A percentile compares a stretch with the other conserved stretches of the same genome.
phyloP scores from a whole-genome alignment of 2,113 vertebrate species.

The Bathybates hornii region DNA sequence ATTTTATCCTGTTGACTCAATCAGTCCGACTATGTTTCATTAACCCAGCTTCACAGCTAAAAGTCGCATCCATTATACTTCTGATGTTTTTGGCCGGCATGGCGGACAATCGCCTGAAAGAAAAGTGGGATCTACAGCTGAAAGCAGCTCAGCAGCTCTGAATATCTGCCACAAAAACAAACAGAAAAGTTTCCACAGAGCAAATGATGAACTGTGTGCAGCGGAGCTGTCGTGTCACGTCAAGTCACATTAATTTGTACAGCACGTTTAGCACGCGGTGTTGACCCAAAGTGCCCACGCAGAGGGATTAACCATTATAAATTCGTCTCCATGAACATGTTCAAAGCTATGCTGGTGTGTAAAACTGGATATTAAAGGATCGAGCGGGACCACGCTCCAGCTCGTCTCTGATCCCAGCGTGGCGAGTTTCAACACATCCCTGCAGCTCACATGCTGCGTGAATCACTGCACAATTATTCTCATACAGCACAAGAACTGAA shows the following conservation, averaged over 20 bases:
- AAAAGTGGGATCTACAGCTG: background rate
- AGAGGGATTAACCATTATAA: background rate
- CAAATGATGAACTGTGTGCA: background rate
- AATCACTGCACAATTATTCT: constrained; percentile 35
- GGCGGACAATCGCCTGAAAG: fast-evolving
- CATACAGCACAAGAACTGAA: constrained; percentile 26
- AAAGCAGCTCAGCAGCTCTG: background rate
- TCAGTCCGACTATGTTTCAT: background rate
- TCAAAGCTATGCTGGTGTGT: background rate
- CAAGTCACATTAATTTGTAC: background rate
- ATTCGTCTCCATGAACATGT: background rate
- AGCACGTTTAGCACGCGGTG: fast-evolving
- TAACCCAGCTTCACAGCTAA: background rate
- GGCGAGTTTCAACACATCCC: constrained; percentile 38
- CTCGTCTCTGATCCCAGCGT: background rate
- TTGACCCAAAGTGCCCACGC: fast-evolving
- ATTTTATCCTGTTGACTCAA: background rate
- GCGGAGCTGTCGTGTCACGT: background rate
- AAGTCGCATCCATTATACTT: background rate
- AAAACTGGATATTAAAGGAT: background rate
- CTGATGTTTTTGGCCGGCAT: background rate
- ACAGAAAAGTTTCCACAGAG: background rate
- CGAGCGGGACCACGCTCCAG: background rate
- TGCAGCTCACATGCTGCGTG: constrained; percentile 15
- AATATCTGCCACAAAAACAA: background rate